Evolutionary conservation across 2,113 vertebrate species (phyloP).

Genomic region (Catharus fuscescens): DNA sequence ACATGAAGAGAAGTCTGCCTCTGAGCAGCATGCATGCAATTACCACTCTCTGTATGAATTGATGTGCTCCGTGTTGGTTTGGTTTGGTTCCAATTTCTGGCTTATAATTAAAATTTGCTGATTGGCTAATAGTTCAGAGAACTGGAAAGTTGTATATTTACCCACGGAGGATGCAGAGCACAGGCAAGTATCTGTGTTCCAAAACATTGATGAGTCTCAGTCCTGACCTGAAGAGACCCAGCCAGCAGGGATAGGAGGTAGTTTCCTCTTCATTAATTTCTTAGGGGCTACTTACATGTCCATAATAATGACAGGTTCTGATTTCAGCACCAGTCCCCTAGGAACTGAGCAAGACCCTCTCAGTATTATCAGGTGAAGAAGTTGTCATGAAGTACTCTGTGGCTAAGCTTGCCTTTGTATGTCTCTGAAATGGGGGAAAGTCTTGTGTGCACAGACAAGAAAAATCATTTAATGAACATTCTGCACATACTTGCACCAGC

Average conservation of each 20-base stretch:
- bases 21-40: neutral
- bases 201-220: neutral
- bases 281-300: neutral
- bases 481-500: neutral
- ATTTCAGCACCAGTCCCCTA: neutral
- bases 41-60: neutral
- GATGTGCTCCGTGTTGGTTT: neutral
- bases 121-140: neutral
- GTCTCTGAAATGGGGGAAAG: neutral
- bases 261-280: neutral
- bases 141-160: neutral
- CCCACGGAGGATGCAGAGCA: neutral
- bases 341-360: neutral
- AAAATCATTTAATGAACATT: neutral
- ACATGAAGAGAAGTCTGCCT: neutral
- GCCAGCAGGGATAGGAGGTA: neutral
- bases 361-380: neutral
- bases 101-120: constrained; percentile 29
- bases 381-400: neutral
- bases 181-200: neutral
- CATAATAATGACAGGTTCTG: neutral
- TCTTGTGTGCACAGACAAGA: neutral
- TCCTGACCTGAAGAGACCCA: neutral
- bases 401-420: neutral
- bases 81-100: neutral